A percentile compares a stretch with the other conserved stretches of the same genome.
phyloP scores from a whole-genome alignment of 2,113 vertebrate genomes.

The Melanerpes formicivorus region DNA sequence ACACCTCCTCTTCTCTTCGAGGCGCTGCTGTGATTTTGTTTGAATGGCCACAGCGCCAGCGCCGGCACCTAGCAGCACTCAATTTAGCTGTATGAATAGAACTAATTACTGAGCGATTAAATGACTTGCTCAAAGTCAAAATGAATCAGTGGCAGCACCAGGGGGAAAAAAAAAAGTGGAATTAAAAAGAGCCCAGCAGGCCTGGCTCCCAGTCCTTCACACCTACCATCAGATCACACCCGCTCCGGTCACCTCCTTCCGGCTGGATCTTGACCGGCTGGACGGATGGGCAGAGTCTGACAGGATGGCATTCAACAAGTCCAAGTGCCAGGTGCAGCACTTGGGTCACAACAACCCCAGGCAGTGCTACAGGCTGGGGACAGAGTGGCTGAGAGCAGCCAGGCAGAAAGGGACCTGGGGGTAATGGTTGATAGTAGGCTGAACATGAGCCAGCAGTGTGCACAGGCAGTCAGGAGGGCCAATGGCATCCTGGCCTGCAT shows the following conservation, averaged over 20 bases:
- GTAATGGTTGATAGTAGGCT: no score
- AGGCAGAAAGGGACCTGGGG: no score
- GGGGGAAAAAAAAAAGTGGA: background rate
- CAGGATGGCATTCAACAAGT: no score
- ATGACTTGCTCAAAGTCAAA: constrained; percentile 65
- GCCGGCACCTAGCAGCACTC: constrained; percentile 26
- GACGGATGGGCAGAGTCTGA: no score
- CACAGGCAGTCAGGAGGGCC: no score
- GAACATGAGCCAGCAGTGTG: no score
- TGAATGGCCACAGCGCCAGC: constrained; percentile 35
- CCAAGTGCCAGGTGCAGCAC: no score
- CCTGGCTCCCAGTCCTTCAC: background rate
- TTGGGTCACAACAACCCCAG: no score
- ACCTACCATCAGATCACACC: constrained; percentile 2
- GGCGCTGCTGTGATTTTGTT: constrained; percentile 55
- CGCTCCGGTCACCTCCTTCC: background rate
- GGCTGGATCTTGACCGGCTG: no score
- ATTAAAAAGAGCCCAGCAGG: background rate
- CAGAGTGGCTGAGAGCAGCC: no score
- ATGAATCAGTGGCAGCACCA: constrained; percentile 5
- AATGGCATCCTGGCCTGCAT: no score
- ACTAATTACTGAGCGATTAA: constrained; percentile 62
- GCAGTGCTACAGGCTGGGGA: no score
- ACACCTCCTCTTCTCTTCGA: constrained; percentile 36
- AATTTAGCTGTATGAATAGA: constrained; percentile 63